Evolutionary conservation across 2,797 vertebrate genomes (phyloP).

Genomic region (Phoeniculus purpureus): DNA sequence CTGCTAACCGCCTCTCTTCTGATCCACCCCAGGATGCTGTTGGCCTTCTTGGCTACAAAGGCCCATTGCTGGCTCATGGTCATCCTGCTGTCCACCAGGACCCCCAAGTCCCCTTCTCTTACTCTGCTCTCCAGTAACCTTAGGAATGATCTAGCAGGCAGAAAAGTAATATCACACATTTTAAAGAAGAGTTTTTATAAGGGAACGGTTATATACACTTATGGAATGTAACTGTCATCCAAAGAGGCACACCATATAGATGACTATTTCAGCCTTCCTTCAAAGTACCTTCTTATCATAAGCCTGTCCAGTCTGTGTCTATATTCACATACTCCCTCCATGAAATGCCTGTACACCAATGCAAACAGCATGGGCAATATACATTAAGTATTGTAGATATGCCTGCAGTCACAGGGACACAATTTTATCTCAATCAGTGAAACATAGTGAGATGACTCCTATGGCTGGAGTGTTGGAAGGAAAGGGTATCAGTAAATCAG

Average conservation of each 20-base stretch:
- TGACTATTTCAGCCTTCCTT: background rate
- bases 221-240: background rate
- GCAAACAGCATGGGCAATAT: background rate
- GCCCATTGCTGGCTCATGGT: no score
- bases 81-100: no score
- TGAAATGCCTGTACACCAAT: rapidly evolving
- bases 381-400: background rate
- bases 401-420: no score
- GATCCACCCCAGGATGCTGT: no score
- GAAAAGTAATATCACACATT: background rate
- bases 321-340: rapidly evolving
- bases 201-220: background rate
- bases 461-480: no score
- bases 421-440: no score
- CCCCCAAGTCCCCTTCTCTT: no score
- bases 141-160: background rate
- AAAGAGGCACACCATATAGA: background rate
- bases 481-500: no score
- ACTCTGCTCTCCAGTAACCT: no score
- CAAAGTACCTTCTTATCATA: background rate
- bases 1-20: no score
- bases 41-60: no score
- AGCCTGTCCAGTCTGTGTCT: background rate
- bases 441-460: no score
- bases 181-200: background rate